These are phyloP conservation scores for Lithophane semibrunnea DNA, from an alignment of 2,888 invertebrate genomes.

Conservation along the genomic window DNA sequence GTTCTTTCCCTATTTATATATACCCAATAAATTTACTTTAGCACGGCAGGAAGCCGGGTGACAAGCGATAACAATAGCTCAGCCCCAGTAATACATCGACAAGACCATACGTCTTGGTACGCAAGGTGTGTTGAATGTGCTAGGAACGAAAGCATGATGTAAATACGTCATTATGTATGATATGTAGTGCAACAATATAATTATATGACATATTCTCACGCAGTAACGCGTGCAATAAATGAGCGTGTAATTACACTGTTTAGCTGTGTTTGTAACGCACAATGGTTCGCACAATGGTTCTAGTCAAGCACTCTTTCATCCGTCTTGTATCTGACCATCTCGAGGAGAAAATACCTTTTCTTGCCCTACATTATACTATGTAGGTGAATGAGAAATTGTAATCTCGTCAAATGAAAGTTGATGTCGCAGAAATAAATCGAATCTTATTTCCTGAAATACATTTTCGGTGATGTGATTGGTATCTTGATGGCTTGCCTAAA, in stretches of 20 bases:
- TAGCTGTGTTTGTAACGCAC: conserved; percentile 56
- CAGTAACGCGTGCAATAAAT: conserved; percentile 60
- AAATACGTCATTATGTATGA: conserved; percentile 57
- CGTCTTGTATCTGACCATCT: conserved; percentile 53
- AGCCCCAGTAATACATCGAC: conserved; percentile 18
- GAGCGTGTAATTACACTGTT: conserved; percentile 63
- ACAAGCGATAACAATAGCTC: conserved; percentile 52
- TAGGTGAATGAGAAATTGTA: conserved; percentile 17
- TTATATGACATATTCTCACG: conserved; percentile 67
- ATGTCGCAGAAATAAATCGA: conserved; percentile 45
- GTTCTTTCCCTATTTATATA: too few relatives aligned
- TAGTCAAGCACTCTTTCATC: conserved; percentile 49
- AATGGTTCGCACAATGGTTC: conserved; percentile 52
- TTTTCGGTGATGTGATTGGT: conserved; percentile 47
- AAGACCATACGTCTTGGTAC: conserved; percentile 6
- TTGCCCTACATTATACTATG: conserved; percentile 18
- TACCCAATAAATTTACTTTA: too few relatives aligned
- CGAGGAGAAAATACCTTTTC: conserved; percentile 39
- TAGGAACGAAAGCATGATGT: conserved; percentile 59
- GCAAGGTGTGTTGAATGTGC: conserved; percentile 15
- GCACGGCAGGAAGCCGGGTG: too few relatives aligned
- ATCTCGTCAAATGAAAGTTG: conserved; percentile 21
- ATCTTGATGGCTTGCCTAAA: conserved; percentile 25
- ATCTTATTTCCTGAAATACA: conserved; percentile 36
- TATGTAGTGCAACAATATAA: conserved; percentile 64